A percentile compares a stretch with the other conserved stretches of the same genome.
Conservation (phyloP, 2,113 vertebrate species). For the Actenoides lindsayi region DNA sequence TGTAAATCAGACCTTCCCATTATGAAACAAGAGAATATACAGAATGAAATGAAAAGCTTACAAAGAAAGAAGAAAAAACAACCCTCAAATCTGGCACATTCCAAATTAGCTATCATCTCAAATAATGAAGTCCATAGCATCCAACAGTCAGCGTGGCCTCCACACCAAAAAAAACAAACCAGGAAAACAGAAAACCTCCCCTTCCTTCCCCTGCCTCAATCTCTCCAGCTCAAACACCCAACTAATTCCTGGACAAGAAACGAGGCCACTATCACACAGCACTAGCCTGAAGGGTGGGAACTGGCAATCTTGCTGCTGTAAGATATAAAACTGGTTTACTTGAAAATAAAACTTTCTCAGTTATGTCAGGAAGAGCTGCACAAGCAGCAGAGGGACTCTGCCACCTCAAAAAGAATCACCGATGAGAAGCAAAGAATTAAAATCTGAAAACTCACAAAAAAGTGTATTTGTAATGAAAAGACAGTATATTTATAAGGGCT, state of each 20-base stretch:
- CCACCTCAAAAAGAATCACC: conserved; percentile 36
- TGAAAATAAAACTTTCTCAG: not conserved
- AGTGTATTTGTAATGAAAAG: conserved; percentile 17
- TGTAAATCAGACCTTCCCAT: not conserved
- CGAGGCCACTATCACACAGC: not conserved
- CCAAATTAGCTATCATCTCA: not conserved
- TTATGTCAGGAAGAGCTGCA: not conserved
- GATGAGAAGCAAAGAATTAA: conserved; percentile 41
- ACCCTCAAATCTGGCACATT: not conserved
- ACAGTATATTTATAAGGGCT: conserved; percentile 33
- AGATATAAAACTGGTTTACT: not conserved
- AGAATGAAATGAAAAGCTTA: not conserved
- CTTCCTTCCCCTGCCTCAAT: not conserved
- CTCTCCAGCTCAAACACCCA: not conserved
- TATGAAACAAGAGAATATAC: not conserved
- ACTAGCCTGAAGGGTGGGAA: not conserved
- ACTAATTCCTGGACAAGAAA: not conserved
- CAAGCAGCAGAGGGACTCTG: not conserved
- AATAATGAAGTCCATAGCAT: not conserved
- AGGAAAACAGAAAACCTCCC: not conserved
- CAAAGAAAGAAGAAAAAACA: not conserved
- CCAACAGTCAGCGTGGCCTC: not conserved
- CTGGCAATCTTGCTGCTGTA: not conserved
- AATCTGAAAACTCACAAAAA: conserved; percentile 9
- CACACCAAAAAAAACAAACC: not conserved